Evolutionary conservation across 2,888 invertebrate genomes (phyloP).

Genomic region (Lycophotia porphyrea): DNA sequence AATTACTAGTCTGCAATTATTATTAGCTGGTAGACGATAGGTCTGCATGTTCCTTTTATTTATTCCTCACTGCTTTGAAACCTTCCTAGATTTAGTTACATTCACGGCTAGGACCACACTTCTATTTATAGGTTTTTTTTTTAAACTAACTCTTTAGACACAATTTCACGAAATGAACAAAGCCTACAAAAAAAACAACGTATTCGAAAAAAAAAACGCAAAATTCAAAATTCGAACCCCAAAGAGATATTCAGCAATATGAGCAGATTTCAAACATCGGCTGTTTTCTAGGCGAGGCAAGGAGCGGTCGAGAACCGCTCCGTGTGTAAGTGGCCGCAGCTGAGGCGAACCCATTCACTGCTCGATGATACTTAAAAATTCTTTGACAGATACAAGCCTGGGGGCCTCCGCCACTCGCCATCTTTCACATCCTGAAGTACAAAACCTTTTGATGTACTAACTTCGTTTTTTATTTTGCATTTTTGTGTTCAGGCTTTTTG

Average conservation of each 20-base stretch:
- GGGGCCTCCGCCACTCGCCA: conserved; percentile 58
- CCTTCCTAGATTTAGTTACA: not conserved
- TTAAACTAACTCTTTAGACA: not conserved
- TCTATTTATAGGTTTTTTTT: not conserved
- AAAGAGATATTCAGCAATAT: conserved; percentile 65
- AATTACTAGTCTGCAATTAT: conserved; percentile 33
- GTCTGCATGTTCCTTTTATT: not conserved
- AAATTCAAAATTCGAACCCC: conserved; percentile 52
- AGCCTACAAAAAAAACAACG: not conserved
- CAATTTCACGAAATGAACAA: not conserved
- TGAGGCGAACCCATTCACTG: conserved; percentile 77
- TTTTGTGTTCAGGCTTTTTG: conserved; percentile 17
- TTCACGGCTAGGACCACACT: not conserved
- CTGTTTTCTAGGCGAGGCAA: conserved; percentile 66
- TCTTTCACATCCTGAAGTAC: conserved; percentile 65
- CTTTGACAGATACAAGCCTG: conserved; percentile 83
- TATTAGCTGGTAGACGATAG: conserved; percentile 10
- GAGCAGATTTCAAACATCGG: conserved; percentile 68
- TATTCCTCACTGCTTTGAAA: not conserved
- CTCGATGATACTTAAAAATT: conserved; percentile 86
- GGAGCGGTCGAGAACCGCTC: conserved; percentile 76
- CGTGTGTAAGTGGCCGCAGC: conserved; percentile 86
- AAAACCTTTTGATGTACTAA: conserved; percentile 67
- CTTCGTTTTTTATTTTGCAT: conserved; percentile 48
- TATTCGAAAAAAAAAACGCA: conserved; percentile 8